These are phyloP conservation scores for Gavia stellata DNA, from an alignment of 2,113 vertebrate species.

Conservation along the genomic window DNA sequence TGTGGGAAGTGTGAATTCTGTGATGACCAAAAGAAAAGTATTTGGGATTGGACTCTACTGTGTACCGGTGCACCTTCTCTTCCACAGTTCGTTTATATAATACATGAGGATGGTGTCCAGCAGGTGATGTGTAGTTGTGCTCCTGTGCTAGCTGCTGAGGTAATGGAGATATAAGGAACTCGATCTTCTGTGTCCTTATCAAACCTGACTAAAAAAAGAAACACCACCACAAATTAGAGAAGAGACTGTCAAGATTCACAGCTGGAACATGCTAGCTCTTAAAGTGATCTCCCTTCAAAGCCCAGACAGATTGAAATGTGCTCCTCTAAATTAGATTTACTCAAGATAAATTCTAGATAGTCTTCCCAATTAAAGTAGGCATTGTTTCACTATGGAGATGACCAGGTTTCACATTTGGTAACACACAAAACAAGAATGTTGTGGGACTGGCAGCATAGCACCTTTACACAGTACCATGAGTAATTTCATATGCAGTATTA, in stretches of 20 bases:
- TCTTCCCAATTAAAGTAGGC: background rate
- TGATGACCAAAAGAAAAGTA: background rate
- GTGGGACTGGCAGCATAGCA: background rate
- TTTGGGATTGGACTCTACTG: conserved; percentile 1
- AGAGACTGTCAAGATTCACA: background rate
- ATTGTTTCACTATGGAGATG: background rate
- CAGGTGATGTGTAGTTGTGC: conserved; percentile 85
- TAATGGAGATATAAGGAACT: conserved; percentile 91
- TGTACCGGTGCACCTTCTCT: conserved; percentile 67
- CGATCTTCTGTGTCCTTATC: conserved; percentile 83
- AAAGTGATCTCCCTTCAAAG: background rate
- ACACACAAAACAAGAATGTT: background rate
- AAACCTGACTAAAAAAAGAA: conserved; percentile 85
- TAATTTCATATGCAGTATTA: background rate
- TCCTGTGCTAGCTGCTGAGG: conserved; percentile 83
- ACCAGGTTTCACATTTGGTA: background rate
- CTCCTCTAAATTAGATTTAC: background rate
- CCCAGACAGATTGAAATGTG: background rate
- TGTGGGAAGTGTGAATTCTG: conserved; percentile 29
- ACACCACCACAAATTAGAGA: background rate
- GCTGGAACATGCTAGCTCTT: background rate
- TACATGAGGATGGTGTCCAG: conserved; percentile 88
- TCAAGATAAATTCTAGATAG: background rate
- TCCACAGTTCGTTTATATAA: conserved; percentile 91
- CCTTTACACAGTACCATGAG: background rate